Evolutionary conservation across 2,888 invertebrate species (phyloP).

Genomic region (Tetranychus truncatus): DNA sequence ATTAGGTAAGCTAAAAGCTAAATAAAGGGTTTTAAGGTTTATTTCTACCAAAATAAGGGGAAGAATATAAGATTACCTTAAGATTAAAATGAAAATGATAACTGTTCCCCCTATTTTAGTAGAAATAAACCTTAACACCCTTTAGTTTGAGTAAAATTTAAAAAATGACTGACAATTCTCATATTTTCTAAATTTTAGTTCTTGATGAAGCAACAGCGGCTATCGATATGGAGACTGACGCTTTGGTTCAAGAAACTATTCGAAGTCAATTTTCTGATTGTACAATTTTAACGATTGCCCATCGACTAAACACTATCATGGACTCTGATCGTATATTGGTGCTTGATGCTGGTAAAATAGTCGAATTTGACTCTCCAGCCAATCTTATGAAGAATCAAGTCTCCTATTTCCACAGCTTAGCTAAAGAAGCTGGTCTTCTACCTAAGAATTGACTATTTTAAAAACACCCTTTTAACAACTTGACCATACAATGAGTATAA

Average conservation of each 20-base stretch:
- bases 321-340: slow-evolving; percentile 49
- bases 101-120: too few species aligned
- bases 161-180: background rate
- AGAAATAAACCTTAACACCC: too few species aligned
- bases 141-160: too few species aligned
- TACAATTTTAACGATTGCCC: slow-evolving; percentile 35
- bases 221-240: slow-evolving; percentile 35
- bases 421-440: slow-evolving; percentile 24
- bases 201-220: slow-evolving; percentile 24
- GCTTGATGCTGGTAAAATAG: slow-evolving; percentile 24
- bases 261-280: slow-evolving; percentile 31
- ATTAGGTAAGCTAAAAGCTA: slow-evolving; percentile 32
- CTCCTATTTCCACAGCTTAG: slow-evolving; percentile 26
- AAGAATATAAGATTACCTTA: too few species aligned
- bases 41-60: too few species aligned
- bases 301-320: slow-evolving; percentile 37
- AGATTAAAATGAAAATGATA: too few species aligned
- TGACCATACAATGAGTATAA: background rate
- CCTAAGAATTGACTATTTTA: background rate
- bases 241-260: slow-evolving; percentile 34
- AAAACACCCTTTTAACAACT: background rate
- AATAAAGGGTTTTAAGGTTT: too few species aligned
- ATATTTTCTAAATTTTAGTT: background rate
- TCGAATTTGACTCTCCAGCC: slow-evolving; percentile 26
- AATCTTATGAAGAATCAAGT: slow-evolving; percentile 22